Conservation (phyloP, 2,113 vertebrate genomes). For the Dascyllus trimaculatus region DNA sequence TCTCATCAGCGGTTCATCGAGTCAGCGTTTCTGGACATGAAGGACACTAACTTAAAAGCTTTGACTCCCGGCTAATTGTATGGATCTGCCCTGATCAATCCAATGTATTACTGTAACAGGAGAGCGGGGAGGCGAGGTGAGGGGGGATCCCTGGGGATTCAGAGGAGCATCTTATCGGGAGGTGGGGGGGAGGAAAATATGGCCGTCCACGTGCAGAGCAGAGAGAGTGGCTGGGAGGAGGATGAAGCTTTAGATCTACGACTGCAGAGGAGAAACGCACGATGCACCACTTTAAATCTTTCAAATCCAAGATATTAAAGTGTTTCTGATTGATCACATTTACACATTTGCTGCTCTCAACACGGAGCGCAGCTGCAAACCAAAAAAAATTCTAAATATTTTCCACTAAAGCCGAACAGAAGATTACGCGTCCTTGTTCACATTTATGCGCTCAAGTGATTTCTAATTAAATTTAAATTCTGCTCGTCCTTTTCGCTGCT, state of each 20-base stretch:
- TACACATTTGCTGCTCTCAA: too few relatives aligned
- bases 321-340: too few relatives aligned
- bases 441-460: background rate
- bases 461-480: slow-evolving; percentile 3
- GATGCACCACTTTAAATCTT: too few relatives aligned
- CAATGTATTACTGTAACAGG: slow-evolving; percentile 47
- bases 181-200: background rate
- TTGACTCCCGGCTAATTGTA: slow-evolving; percentile 68
- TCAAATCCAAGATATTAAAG: too few relatives aligned
- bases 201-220: background rate
- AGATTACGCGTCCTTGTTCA: background rate
- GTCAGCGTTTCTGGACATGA: slow-evolving; percentile 56
- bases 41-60: slow-evolving; percentile 60
- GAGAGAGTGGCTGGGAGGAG: background rate
- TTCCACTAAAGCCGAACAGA: background rate
- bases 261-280: too few relatives aligned
- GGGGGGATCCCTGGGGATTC: slow-evolving; percentile 18
- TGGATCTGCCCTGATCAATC: slow-evolving; percentile 66
- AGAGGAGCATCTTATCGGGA: slow-evolving; percentile 35
- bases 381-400: background rate
- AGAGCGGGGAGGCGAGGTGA: background rate
- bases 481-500: background rate
- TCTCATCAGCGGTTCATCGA: background rate
- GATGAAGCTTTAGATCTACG: background rate
- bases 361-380: too few relatives aligned